phyloP scores from a whole-genome alignment of 1,140 invertebrate genomes.

The Mizuhopecten yessoensis region DNA sequence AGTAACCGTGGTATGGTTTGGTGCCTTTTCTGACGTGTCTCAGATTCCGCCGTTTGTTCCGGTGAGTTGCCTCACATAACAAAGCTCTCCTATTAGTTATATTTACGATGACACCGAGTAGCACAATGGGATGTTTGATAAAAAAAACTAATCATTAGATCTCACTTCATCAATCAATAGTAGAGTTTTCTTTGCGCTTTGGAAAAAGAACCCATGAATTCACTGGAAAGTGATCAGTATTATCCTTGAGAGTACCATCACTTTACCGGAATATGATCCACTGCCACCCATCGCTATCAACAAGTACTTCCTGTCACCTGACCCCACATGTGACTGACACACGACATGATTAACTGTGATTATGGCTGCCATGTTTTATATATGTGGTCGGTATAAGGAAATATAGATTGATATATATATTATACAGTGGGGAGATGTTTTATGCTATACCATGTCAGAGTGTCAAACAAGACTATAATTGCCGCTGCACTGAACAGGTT shows the following conservation, averaged over 20 bases:
- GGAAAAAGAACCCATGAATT: background rate
- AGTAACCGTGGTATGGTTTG: background rate
- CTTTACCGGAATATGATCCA: constrained; percentile 4
- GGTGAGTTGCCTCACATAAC: background rate
- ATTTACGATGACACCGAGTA: background rate
- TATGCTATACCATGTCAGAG: background rate
- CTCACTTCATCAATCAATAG: background rate
- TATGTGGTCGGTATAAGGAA: background rate
- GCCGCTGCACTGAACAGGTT: constrained; percentile 3
- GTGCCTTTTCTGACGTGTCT: background rate
- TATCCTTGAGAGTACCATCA: background rate
- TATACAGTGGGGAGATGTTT: background rate
- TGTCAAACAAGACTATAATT: background rate
- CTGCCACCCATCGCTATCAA: background rate
- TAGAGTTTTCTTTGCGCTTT: background rate
- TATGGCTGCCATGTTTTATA: background rate
- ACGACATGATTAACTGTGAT: constrained; percentile 17
- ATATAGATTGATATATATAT: background rate
- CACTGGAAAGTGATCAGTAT: background rate
- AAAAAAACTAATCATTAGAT: background rate
- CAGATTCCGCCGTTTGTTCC: background rate
- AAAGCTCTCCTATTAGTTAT: background rate
- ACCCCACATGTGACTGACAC: background rate
- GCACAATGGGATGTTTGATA: background rate
- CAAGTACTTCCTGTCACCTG: constrained; percentile 17